These are phyloP conservation scores for Tiliqua scincoides DNA, from an alignment of 2,113 vertebrate species.

Conservation along the genomic window DNA sequence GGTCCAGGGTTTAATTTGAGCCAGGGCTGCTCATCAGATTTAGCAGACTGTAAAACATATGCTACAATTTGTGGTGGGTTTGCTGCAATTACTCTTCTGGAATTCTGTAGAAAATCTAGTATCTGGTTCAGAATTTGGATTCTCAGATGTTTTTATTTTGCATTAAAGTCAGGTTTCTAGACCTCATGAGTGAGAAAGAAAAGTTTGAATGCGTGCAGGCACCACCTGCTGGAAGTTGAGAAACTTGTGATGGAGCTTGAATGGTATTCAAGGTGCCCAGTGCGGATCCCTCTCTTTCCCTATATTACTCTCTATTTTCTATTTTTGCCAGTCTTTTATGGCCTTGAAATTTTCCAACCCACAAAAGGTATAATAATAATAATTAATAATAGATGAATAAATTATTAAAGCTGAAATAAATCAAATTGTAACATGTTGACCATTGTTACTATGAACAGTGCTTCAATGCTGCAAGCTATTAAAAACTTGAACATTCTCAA, in stretches of 20 bases:
- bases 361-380: too few relatives aligned
- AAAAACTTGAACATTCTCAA: too few relatives aligned
- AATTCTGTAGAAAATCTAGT: background rate
- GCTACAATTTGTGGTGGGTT: background rate
- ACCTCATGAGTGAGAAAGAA: background rate
- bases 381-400: too few relatives aligned
- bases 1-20: background rate
- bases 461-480: too few relatives aligned
- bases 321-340: background rate
- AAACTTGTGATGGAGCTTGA: background rate
- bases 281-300: background rate
- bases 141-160: background rate
- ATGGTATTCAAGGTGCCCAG: background rate
- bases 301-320: background rate
- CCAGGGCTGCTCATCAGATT: background rate
- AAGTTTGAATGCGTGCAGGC: background rate
- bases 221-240: background rate
- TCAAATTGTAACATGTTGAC: too few relatives aligned
- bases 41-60: background rate
- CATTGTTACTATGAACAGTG: too few relatives aligned
- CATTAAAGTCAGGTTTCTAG: background rate
- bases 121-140: background rate
- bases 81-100: background rate
- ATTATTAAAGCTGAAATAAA: too few relatives aligned
- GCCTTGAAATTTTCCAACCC: background rate